A percentile compares a stretch with the other conserved stretches of the same genome.
Conservation (phyloP, 2,113 vertebrate species). For the Mormyrus iriodes region DNA sequence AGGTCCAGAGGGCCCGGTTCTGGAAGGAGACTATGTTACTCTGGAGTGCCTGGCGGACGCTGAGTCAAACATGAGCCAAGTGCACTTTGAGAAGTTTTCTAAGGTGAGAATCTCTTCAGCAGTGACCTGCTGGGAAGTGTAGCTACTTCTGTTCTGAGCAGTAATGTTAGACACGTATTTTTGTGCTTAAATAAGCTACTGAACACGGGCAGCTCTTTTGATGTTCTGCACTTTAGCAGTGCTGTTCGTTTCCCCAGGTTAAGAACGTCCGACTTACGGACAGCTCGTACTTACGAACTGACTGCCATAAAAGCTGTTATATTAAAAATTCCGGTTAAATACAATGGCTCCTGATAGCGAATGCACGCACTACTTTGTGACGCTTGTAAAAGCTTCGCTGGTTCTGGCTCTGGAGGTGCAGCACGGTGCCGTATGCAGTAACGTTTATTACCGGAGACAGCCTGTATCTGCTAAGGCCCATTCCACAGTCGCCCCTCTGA, state of each 20-base stretch:
- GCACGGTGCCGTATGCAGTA: background rate
- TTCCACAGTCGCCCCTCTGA: background rate
- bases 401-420: background rate
- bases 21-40: conserved; percentile 47
- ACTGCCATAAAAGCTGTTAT: background rate
- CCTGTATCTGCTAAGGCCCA: background rate
- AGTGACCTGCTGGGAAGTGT: background rate
- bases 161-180: background rate
- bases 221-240: background rate
- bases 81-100: conserved; percentile 53
- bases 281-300: background rate
- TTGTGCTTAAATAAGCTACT: background rate
- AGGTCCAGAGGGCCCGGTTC: conserved; percentile 46
- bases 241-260: background rate
- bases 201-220: background rate
- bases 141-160: background rate
- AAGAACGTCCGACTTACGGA: background rate
- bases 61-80: conserved; percentile 52
- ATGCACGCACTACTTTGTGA: background rate
- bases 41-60: conserved; percentile 56
- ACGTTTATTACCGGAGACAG: background rate
- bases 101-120: conserved; percentile 39
- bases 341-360: background rate
- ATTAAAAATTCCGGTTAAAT: background rate
- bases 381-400: background rate